phyloP scores from a whole-genome alignment of 2,888 invertebrate genomes.

The Eilema griseolum region DNA sequence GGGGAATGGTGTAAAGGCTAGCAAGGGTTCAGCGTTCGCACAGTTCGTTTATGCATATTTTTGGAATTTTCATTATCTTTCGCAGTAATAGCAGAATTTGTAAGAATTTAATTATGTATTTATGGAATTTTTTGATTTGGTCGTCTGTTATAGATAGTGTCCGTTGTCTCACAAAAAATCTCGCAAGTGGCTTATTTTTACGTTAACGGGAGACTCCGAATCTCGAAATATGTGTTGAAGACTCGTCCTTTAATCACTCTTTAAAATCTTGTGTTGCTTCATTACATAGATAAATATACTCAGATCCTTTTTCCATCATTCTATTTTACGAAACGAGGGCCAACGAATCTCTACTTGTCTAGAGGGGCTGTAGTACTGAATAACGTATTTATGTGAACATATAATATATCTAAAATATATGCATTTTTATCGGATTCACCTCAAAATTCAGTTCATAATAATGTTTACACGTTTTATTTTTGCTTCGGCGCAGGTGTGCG shows the following conservation, averaged over 20 bases:
- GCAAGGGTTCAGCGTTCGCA: background rate
- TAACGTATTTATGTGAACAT: background rate
- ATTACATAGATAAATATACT: too few species aligned
- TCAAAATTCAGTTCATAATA: conserved; percentile 17
- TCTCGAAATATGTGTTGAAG: too few species aligned
- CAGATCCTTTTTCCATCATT: too few species aligned
- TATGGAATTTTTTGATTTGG: too few species aligned
- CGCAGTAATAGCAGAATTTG: background rate
- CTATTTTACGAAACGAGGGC: too few species aligned
- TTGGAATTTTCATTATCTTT: background rate
- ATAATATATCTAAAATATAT: background rate
- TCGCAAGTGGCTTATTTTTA: background rate
- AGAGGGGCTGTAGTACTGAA: background rate
- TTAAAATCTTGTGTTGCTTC: too few species aligned
- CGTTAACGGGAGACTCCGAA: too few species aligned
- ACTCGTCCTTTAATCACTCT: too few species aligned
- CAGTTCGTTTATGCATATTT: background rate
- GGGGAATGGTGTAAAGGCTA: background rate
- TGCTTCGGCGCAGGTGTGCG: conserved; percentile 18
- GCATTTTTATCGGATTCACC: conserved; percentile 5
- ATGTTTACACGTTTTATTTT: conserved; percentile 28
- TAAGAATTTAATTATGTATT: too few species aligned
- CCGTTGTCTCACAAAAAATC: background rate
- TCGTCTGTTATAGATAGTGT: background rate
- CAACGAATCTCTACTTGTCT: too few species aligned